Percentiles rank a stretch among this genome's conserved stretches.
These are phyloP conservation scores for Xenopus tropicalis DNA, from an alignment of 2,113 vertebrate species.

Conservation along the genomic window UCB_Xtro_10.0 CM004448.2:9317501-9318000, in stretches of 20 bases:
- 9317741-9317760: constrained; percentile 93
- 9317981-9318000: neutral
- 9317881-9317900: constrained; percentile 27
- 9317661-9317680: constrained; percentile 60
- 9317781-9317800: constrained; percentile 81
- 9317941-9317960: neutral
- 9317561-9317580: constrained; percentile 45
- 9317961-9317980: neutral
- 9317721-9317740: constrained; percentile 78
- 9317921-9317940: neutral
- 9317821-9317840: neutral
- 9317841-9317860: constrained; percentile 35
- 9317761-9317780: constrained; percentile 90
- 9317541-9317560: constrained; percentile 16
- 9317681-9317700: constrained; percentile 71
- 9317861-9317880: constrained; percentile 40
- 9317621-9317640: constrained; percentile 77
- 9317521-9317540: constrained; percentile 44
- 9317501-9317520: constrained; percentile 47
- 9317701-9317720: constrained; percentile 83
- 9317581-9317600: constrained; percentile 53
- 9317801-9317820: neutral
- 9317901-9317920: neutral
- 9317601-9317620: constrained; percentile 49
- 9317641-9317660: constrained; percentile 67